phyloP scores from a whole-genome alignment of 2,113 vertebrate genomes.

The Pituophis catenifer region DNA sequence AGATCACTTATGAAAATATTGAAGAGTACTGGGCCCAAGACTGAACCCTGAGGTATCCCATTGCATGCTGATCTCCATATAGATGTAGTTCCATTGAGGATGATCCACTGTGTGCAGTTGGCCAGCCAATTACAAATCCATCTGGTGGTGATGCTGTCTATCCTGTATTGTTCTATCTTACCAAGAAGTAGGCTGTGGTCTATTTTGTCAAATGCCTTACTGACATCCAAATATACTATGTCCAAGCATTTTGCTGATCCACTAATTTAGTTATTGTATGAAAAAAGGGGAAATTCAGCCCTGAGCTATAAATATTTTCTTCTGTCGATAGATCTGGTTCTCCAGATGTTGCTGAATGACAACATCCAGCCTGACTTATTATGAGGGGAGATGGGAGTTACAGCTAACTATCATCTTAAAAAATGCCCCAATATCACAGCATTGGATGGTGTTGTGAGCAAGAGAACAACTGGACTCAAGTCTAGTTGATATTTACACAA shows the following conservation, averaged over 20 bases:
- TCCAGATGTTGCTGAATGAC: not conserved
- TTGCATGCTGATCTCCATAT: not conserved
- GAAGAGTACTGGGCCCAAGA: not conserved
- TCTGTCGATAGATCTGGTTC: not conserved
- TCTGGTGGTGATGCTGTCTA: not conserved
- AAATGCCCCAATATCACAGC: too few relatives aligned
- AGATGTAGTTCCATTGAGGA: not conserved
- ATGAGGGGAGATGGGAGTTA: not conserved
- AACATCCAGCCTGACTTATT: not conserved
- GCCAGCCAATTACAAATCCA: not conserved
- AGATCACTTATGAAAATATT: not conserved
- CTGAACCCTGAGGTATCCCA: not conserved
- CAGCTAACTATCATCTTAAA: not conserved
- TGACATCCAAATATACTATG: not conserved
- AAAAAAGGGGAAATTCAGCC: not conserved
- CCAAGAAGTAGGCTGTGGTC: not conserved
- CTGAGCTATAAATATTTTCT: not conserved
- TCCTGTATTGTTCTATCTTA: not conserved
- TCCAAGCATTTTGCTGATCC: not conserved
- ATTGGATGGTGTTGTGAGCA: not conserved
- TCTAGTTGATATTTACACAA: not conserved
- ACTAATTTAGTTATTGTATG: not conserved
- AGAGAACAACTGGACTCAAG: not conserved
- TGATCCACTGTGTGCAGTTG: not conserved
- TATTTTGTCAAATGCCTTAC: not conserved